Base-by-base conservation (phyloP, 2,888 invertebrate genomes). In the Drosophila multiciliata region DNA sequence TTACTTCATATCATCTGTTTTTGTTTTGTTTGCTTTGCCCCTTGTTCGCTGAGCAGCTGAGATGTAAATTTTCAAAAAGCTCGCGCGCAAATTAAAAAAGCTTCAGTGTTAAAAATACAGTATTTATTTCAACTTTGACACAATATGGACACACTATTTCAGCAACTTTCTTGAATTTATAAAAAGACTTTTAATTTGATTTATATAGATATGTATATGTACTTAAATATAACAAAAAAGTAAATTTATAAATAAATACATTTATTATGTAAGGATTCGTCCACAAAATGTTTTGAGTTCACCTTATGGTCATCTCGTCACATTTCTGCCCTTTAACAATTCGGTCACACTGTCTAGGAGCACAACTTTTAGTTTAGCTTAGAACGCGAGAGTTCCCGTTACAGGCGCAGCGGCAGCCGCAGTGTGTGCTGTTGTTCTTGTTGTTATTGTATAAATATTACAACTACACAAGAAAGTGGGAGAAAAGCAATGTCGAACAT, bases 11-110 rank as follows among this genome's bases (percentile, higher is more conserved):
- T 55, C 60, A 68, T 73, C 52, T 87, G 87, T 76, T 87, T 76
- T 85, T 89, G 87, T 87, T 87, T 87, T 87, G 80, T 66, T 89
- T 82, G 73, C 80, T 65, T 78, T 78, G 58, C 68, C 85, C 75
- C 80, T 80, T 87, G 77, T 87, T 87, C 85, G 80, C 49, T 5
- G 9, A 75, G 62, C 73, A 78, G 75, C 80, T 73, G 35, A 15
- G 12, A n/a, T 50, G 53, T 17, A 12, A 23, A 26, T 29, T 78
- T 62, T 38, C 17, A 40, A 78, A 23, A 68, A 71, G 62, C 67
- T 65, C 36, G 29, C 55, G 33, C 15, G 49, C 40, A 45, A 9
- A 9, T 1, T 29, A 38, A 48, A 12, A 33, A 38, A 48, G 61
- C 64, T 78, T 54, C 48, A 70, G 53, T 72, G 20, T 35, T 54